Evolutionary conservation across 92 coral and sea anemone genomes (phyloP).

Genomic region (Zoanthus sociatus): DNA sequence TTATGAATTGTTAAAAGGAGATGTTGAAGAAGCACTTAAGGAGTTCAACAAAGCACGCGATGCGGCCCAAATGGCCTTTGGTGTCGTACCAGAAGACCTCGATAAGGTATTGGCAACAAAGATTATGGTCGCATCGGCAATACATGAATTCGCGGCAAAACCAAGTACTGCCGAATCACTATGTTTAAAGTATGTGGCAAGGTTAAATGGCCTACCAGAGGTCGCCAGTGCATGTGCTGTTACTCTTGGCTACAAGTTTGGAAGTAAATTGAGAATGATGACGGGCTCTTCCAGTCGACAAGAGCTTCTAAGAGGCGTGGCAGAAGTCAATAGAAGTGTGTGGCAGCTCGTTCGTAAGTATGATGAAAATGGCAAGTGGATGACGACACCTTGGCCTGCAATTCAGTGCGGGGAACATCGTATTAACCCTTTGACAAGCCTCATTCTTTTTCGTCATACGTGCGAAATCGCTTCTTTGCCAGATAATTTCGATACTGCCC

Average conservation of each 20-base stretch:
- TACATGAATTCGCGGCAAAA: constrained; percentile 95
- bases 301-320: constrained; percentile 75
- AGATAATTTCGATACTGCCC: constrained; percentile 64
- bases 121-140: constrained; percentile 93
- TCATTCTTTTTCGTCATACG: constrained; percentile 70
- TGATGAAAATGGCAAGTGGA: constrained; percentile 57
- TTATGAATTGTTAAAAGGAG: constrained; percentile 85
- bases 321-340: constrained; percentile 92
- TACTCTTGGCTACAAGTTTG: constrained; percentile 72
- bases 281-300: constrained; percentile 72
- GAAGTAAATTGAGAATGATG: constrained; percentile 81
- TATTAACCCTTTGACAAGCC: constrained; percentile 74
- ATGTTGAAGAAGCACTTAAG: constrained; percentile 84
- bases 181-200: constrained; percentile 85
- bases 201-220: constrained; percentile 85
- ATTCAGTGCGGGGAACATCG: constrained; percentile 59
- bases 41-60: constrained; percentile 97
- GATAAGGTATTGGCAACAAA: constrained; percentile 95
- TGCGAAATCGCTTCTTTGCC: constrained; percentile 59
- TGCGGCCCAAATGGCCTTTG: constrained; percentile 96
- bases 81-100: constrained; percentile 89
- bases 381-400: constrained; percentile 69
- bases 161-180: constrained; percentile 86
- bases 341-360: constrained; percentile 75
- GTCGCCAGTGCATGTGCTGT: constrained; percentile 71